These are phyloP conservation scores for Leucopsar rothschildi DNA, from an alignment of 2,113 vertebrate species.

Conservation along the genomic window DNA sequence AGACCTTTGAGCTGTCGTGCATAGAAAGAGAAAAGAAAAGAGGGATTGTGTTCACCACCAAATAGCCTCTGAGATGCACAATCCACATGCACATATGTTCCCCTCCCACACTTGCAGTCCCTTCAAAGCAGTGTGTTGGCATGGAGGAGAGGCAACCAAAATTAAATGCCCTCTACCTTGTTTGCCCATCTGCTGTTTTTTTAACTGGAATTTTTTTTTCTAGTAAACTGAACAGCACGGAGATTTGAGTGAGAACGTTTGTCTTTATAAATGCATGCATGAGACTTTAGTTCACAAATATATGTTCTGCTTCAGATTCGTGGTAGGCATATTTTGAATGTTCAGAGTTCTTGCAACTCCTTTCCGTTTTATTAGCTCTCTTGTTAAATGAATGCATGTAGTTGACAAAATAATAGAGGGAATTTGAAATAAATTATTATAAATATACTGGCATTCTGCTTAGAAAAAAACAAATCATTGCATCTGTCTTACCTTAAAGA, in stretches of 20 bases:
- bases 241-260: not conserved
- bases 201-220: not conserved
- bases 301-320: not conserved
- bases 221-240: not conserved
- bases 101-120: slow-evolving; percentile 37
- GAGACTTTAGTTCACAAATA: not conserved
- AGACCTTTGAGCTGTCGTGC: not conserved
- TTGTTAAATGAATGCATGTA: not conserved
- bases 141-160: slow-evolving; percentile 18
- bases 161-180: slow-evolving; percentile 50
- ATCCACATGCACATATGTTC: slow-evolving; percentile 55
- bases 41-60: not conserved
- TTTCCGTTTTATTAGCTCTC: not conserved
- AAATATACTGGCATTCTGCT: not conserved
- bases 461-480: not conserved
- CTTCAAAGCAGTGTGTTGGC: slow-evolving; percentile 26
- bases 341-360: not conserved
- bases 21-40: not conserved
- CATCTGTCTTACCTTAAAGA: not conserved
- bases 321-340: not conserved
- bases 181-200: slow-evolving; percentile 51
- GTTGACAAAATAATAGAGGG: not conserved
- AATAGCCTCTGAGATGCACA: slow-evolving; percentile 30
- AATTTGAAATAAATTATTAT: not conserved
- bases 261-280: not conserved